Base-by-base conservation (phyloP, 2,113 vertebrate genomes). In the Cheilinus undulatus region DNA sequence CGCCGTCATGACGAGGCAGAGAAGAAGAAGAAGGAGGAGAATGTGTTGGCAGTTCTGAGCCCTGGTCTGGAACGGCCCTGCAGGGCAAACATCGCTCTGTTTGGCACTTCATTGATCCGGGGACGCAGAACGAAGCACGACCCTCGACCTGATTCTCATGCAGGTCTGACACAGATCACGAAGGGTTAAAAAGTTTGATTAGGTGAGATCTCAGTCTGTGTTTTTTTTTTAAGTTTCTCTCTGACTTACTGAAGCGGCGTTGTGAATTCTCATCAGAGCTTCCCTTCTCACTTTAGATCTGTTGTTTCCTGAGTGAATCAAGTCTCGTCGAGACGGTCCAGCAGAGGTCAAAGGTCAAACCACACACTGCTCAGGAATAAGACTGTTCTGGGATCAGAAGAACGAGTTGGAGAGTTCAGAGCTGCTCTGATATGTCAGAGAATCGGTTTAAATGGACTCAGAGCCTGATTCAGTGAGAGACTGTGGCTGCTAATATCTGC, bases 51-150 rank as follows among this genome's bases (percentile, higher is more conserved):
- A 73, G 67, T 54, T 49, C 57, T 34, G 80, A 67, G 56, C 53
- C 61, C 78, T 53, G 78, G 36, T 71, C 82, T 60, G 53, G 72
- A 38, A 65, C 80, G 69, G 61, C 49, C 36, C 71, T 43, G 74
- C 64, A 69, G 63, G 61, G 60, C 23, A 19, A 64, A 40, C 5
- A 19, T 54, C 9, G 23, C 66, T 81, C 69, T n/a, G 34, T 92
- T 93, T 93, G 93, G 93, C 93, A 93, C 89, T 75, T 80, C 3
- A 77, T 63, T n/a, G 0, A 63, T 34, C 67, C 0, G 32, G n/a
- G 38, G 26, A 51, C 22, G 26, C n/a, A 13, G 57, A 43, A 30
- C 15, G 0, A 36, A 60, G 54, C 58, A 24, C 2, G 17, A 63
- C 24, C 65, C 61, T 63, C 3, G 51, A 79, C 67, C 81, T 42